Evolutionary conservation across 2,797 vertebrate species (phyloP), one percentile per base, ranked within the genome.

Genomic region (Peromyscus attwateri): DNA sequence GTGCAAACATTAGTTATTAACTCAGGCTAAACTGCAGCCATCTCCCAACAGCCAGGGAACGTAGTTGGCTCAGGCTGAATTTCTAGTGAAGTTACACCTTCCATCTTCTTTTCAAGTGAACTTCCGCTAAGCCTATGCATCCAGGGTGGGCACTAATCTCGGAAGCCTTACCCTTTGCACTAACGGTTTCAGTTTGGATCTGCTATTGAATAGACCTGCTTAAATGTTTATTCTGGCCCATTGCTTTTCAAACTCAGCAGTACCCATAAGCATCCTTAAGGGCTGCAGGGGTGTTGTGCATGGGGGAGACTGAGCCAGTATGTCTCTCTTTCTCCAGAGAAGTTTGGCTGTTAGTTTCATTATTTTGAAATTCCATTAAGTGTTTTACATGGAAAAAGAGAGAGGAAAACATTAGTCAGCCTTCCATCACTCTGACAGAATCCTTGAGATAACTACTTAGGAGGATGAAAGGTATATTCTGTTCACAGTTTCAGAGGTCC

Each of bases 1-100:
- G 16, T 95, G 73, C 52, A 88, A 66, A 82, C 76, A 83, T 62
- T 77, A 92, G 84, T 66, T 55, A 73, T 91, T 94, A 95, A 87
- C 29, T 62, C 40, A 68, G 87, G 80, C 49, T 57, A 68, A 92
- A 76, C 37, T 34, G 23, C 34, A 76, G 40, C n/a, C 40, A 46
- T 92, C 89, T 75, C 85, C 89, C 49, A 57, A 49, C 31, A 94
- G 40, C n/a, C 55, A 87, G 85, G 34, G 43, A 79, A 75, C 14
- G 46, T 17, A 7, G 60, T 43, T 92, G 77, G 31, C 23, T 46
- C 21, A 34, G 23, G 70, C 66, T 95, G 77, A 77, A 85, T 95
- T 95, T 91, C 88, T 92, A 64, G 40, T 73, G 82, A 66, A 75
- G 62, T 95, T 82, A 80, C 95, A 89, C 81, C 23, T 13, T 96